Conservation (phyloP, 2,888 invertebrate species). For the Euproctis similis region DNA sequence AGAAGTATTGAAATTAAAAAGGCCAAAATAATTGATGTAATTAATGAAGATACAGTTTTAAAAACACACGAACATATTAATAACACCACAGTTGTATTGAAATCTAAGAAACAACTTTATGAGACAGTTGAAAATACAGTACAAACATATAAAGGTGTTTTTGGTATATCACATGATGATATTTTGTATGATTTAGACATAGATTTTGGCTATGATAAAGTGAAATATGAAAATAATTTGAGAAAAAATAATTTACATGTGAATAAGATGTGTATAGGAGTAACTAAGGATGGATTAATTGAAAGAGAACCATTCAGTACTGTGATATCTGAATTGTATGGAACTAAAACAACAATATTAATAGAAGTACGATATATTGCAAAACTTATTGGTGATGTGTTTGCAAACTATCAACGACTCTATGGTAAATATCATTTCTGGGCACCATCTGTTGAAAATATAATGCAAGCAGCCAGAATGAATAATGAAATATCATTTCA, state of each 20-base stretch:
- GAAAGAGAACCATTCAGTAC: slow-evolving; percentile 33
- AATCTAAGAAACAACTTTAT: slow-evolving; percentile 23
- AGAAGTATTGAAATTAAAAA: slow-evolving; percentile 34
- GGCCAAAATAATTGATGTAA: slow-evolving; percentile 33
- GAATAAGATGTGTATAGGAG: slow-evolving; percentile 27
- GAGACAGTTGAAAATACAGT: slow-evolving; percentile 33
- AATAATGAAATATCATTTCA: slow-evolving; percentile 41
- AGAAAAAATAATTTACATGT: slow-evolving; percentile 26
- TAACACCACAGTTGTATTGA: slow-evolving; percentile 29
- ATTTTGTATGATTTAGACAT: slow-evolving; percentile 32
- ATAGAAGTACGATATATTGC: slow-evolving; percentile 40
- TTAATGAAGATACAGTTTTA: slow-evolving; percentile 31
- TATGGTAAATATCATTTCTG: slow-evolving; percentile 58
- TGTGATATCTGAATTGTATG: slow-evolving; percentile 31
- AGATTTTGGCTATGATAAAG: slow-evolving; percentile 26
- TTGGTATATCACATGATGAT: slow-evolving; percentile 36
- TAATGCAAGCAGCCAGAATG: slow-evolving; percentile 45
- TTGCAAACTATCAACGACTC: slow-evolving; percentile 39
- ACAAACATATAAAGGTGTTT: slow-evolving; percentile 34
- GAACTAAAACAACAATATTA: slow-evolving; percentile 35
- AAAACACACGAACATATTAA: slow-evolving; percentile 38
- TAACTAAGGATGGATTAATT: slow-evolving; percentile 24
- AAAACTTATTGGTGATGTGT: slow-evolving; percentile 34
- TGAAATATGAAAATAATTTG: slow-evolving; percentile 37
- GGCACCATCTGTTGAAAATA: slow-evolving; percentile 38